Evolutionary conservation across 2,888 invertebrate species (phyloP), one percentile per base, ranked within the genome.

Genomic region (Drosophila neonasuta): DNA sequence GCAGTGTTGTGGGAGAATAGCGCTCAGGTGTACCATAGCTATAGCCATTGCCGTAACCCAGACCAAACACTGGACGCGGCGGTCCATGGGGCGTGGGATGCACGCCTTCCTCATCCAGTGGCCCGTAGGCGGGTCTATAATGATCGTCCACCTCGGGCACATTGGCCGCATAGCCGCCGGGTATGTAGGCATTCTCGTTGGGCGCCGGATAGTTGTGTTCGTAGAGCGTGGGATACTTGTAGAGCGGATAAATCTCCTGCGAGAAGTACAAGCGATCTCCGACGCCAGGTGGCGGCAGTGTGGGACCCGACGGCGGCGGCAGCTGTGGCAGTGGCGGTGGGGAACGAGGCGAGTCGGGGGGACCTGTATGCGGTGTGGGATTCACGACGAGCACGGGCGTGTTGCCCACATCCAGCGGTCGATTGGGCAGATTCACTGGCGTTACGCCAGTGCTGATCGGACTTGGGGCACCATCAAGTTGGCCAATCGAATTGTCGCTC

Each of bases 151-250:
- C 82, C 51, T 88, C 88, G 15, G 90, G 90, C 3, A 88, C 86
- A 73, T 91, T 91, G 66, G 89, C 88, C 0, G 91, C 91, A 85
- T 91, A 91, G 39, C 89, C 89, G 0, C 89, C 90, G 0, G 91
- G 91, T 68, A 89, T 88, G 51, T 88, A 88, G 7, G 76, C 74
- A 10, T 90, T 87, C 6, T 90, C 88, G 62, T 90, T 91, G n/a
- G 90, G 90, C 7, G 90, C 80, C 1, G 91, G 91, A 72, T 90
- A 91, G 57, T 89, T 90, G 49, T 86, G 87, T 56, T 91, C 91
- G 61, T 91, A 91, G n/a, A 91, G 77, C 68, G 87, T 90, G 6
- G 91, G 91, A 66, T 90, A 88, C 62, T 90, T 89, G 66, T 91
- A 91, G 1, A 90, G 71, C 0, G 91, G 91, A 78, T 89, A 89